Evolutionary conservation across 2,113 vertebrate species (phyloP).

Genomic region (Burhinus bistriatus): DNA sequence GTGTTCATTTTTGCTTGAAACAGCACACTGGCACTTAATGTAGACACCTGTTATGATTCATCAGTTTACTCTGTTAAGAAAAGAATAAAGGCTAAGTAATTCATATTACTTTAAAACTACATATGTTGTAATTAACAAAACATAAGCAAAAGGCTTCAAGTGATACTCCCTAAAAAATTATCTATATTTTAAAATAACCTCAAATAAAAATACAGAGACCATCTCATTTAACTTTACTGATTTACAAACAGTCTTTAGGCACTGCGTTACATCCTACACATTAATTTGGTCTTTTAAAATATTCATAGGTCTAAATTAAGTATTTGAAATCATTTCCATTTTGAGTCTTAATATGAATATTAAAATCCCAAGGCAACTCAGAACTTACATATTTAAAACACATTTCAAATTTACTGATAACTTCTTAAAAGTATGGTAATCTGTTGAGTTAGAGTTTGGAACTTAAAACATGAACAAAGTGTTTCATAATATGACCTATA

Average conservation of each 20-base stretch:
- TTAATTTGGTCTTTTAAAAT: slow-evolving; percentile 47
- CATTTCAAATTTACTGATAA: neutral
- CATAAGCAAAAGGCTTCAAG: neutral
- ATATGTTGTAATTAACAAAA: neutral
- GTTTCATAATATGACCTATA: neutral
- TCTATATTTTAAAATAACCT: neutral
- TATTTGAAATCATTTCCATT: slow-evolving; percentile 45
- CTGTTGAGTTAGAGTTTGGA: neutral
- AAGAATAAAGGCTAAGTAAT: neutral
- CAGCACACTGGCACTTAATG: neutral
- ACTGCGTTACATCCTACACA: neutral
- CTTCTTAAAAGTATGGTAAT: neutral
- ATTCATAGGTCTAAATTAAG: slow-evolving; percentile 54
- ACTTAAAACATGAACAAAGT: neutral
- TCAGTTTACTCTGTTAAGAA: neutral
- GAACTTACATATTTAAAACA: neutral
- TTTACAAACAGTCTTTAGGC: slow-evolving; percentile 24
- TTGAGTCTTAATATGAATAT: slow-evolving; percentile 10
- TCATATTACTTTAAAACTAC: neutral
- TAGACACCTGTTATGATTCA: neutral
- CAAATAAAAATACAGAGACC: neutral
- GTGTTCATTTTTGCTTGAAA: neutral
- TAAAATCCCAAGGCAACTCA: slow-evolving; percentile 6
- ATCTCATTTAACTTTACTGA: slow-evolving; percentile 20
- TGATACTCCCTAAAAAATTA: neutral